A percentile compares a stretch with the other conserved stretches of the same genome.
Evolutionary conservation across 2,888 invertebrate genomes (phyloP).

Genomic region (Drosophila vallismaia): DNA sequence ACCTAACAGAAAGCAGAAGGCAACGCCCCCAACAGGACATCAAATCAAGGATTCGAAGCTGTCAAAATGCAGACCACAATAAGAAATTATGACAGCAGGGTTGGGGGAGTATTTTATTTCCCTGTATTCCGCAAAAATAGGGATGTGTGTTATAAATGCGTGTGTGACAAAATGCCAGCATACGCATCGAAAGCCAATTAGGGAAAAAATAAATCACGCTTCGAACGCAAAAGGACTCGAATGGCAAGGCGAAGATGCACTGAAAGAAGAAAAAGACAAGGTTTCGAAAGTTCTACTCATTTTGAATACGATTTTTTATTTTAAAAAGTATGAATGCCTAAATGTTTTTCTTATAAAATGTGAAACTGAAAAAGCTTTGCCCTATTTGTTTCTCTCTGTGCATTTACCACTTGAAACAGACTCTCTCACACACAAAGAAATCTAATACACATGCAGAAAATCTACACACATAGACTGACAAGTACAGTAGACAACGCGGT

Average conservation of each 20-base stretch:
- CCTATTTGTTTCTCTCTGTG: conserved; percentile 2
- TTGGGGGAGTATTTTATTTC: conserved; percentile 14
- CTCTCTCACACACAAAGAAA: conserved; percentile 49
- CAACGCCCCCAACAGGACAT: conserved; percentile 58
- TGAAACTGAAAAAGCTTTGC: too few species aligned
- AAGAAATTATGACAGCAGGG: conserved; percentile 60
- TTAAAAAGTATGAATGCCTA: too few species aligned
- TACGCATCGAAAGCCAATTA: conserved; percentile 77
- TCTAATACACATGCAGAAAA: conserved; percentile 25
- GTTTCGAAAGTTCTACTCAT: too few species aligned
- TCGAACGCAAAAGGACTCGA: conserved; percentile 62
- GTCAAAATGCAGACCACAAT: conserved; percentile 66
- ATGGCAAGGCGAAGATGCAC: conserved; percentile 12
- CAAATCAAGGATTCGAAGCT: conserved; percentile 69
- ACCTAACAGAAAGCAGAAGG: conserved; percentile 22
- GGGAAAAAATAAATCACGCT: conserved; percentile 70
- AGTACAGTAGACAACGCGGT: conserved; percentile 26
- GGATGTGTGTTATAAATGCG: conserved; percentile 16
- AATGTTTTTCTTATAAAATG: too few species aligned
- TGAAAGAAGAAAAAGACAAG: not conserved
- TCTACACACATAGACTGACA: conserved; percentile 13
- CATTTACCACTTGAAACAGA: conserved; percentile 47
- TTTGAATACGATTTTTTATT: too few species aligned
- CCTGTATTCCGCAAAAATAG: conserved; percentile 4
- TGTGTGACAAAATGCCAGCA: conserved; percentile 50